Conservation (phyloP, 2,888 invertebrate species). For the Maniola hyperantus region DNA sequence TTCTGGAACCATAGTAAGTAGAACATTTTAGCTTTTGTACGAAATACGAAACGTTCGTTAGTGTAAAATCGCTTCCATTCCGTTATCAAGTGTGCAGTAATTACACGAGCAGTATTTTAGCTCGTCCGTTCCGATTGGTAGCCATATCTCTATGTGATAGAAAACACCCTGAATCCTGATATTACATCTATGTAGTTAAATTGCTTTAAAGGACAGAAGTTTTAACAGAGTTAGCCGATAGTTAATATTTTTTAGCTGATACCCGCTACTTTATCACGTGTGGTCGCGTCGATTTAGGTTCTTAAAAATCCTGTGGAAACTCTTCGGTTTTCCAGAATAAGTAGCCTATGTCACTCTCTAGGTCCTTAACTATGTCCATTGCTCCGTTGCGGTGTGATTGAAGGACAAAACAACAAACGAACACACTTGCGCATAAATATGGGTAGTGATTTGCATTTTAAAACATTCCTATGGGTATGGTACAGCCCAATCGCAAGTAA, state of each 20-base stretch:
- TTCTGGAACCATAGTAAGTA: background rate
- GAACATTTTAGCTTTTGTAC: conserved; percentile 8
- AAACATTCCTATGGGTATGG: no score
- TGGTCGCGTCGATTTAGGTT: no score
- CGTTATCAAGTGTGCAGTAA: conserved; percentile 25
- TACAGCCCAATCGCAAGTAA: no score
- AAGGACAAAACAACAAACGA: no score
- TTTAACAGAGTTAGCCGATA: background rate
- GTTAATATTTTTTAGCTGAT: background rate
- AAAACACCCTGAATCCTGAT: conserved; percentile 17
- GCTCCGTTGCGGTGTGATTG: no score
- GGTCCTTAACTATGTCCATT: no score
- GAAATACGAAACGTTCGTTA: conserved; percentile 13
- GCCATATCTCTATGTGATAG: conserved; percentile 30
- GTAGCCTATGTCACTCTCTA: no score
- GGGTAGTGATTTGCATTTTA: no score
- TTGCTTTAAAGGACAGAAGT: conserved; percentile 22
- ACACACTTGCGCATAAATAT: no score
- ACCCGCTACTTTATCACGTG: no score
- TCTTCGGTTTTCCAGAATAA: no score
- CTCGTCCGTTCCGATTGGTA: conserved; percentile 28
- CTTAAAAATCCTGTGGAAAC: no score
- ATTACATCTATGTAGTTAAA: conserved; percentile 27
- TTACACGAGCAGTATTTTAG: conserved; percentile 20
- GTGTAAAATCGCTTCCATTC: conserved; percentile 12